phyloP scores from a whole-genome alignment of 2,797 vertebrate species.

The Tauraco hartlaubi region DNA sequence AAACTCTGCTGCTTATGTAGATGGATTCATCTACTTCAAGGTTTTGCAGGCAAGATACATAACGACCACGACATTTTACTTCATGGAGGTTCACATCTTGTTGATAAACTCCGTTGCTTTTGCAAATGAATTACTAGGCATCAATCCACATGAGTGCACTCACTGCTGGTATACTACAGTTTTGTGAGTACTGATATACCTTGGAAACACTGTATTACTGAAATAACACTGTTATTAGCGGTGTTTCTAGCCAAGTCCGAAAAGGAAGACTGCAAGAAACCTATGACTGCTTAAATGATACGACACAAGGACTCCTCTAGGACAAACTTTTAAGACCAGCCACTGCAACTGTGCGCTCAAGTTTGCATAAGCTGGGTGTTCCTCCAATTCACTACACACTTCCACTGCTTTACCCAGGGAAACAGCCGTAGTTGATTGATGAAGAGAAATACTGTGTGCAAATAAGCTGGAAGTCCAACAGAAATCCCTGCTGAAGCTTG shows the following conservation, averaged over 20 bases:
- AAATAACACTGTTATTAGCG: background rate
- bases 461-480: background rate
- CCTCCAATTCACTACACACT: background rate
- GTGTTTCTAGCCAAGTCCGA: background rate
- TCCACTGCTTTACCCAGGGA: background rate
- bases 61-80: background rate
- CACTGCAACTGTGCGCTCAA: background rate
- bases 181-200: background rate
- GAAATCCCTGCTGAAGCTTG: background rate
- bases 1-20: fast-evolving
- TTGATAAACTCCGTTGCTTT: background rate
- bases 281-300: background rate
- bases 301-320: background rate
- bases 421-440: background rate
- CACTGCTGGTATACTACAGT: background rate
- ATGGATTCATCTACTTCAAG: background rate
- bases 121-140: background rate
- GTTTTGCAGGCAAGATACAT: background rate
- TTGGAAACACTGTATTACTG: background rate
- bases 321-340: background rate
- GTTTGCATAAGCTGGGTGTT: background rate
- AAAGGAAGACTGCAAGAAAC: background rate
- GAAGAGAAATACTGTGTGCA: background rate
- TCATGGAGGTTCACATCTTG: background rate
- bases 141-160: fast-evolving